These are phyloP conservation scores for Henricia sp. DNA, from an alignment of 53 echinoderm and acorn worm species.

Conservation along the genomic window DNA sequence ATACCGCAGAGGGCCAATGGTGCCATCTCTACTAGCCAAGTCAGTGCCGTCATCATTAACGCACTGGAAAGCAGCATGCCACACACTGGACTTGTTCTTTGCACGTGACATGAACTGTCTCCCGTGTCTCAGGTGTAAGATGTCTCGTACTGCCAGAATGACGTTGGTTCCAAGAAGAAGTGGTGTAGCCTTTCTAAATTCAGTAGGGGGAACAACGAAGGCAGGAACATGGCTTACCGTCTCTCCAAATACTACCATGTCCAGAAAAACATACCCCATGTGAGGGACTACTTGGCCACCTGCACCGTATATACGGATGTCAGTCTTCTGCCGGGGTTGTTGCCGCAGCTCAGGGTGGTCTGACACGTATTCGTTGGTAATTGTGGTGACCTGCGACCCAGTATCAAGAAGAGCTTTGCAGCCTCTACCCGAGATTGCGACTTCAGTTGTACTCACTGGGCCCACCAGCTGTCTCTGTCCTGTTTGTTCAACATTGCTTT, in stretches of 20 bases:
- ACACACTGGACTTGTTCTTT: too few relatives aligned
- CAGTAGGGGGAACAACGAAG: background rate
- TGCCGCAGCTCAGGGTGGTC: background rate
- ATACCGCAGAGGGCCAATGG: too few relatives aligned
- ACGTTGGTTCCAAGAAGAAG: constrained; percentile 59
- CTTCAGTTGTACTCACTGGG: background rate
- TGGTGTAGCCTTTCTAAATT: background rate
- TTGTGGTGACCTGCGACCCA: constrained; percentile 16
- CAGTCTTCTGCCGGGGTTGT: constrained; percentile 1
- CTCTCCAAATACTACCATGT: background rate
- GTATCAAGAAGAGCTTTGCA: constrained; percentile 19
- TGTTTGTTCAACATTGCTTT: background rate
- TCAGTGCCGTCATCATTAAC: too few relatives aligned
- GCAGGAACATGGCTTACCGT: background rate
- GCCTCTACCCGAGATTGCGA: background rate
- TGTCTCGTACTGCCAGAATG: constrained; percentile 18
- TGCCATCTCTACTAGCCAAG: too few relatives aligned
- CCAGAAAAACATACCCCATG: background rate
- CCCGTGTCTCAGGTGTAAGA: constrained; percentile 31
- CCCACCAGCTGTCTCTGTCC: background rate
- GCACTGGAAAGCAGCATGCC: too few relatives aligned
- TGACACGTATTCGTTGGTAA: background rate
- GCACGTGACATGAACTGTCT: constrained; percentile 49
- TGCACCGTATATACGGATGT: background rate
- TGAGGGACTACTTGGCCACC: constrained; percentile 16